Evolutionary conservation across 2,113 vertebrate species (phyloP), one percentile per base, ranked within the genome.

Genomic region (Dendrocopos noguchii): DNA sequence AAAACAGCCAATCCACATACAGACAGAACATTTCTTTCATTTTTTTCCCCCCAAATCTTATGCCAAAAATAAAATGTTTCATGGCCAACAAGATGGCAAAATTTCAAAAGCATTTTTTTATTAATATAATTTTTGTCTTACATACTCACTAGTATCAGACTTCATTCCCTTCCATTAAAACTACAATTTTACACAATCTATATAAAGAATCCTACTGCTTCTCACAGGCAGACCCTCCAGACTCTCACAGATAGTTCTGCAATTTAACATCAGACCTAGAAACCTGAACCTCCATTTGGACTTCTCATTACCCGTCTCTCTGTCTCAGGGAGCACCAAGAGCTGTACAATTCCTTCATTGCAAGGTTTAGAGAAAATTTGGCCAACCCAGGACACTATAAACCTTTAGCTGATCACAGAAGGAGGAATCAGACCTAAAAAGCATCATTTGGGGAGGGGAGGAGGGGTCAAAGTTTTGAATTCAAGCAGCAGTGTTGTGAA

Each of bases 401-500:
- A 15, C 6, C 20, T 53, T 77, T 4, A 55, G 10, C 20, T 33
- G 12, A 64, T 59, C 39, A 77, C 36, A 86, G 52, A 39, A 90
- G 22, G 8, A 73, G 20, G 13, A 83, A n/a, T 6, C 6, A 44
- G 4, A 50, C 36, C 47, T 15, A 68, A 52, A 80, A 71, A 8
- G 9, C 25, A 22, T 22, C 2, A 33, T 31, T 52, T 25, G 22
- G 47, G 47, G 47, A 21, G 22, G 50, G 21, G 22, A 21, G 47
- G 47, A n/a, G 22, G 22, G 50, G 21, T 56, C 19, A 72, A 73
- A 93, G 7, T 68, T 70, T 15, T 59, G 25, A 31, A 44, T 70
- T 87, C 14, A 22, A 0, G 0, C 12, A 76, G 6, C 10, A 27
- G 0, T 1, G 8, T 7, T 67, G 9, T 42, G 29, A 87, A 57